A percentile compares a stretch with the other conserved stretches of the same genome.
phyloP scores from a whole-genome alignment of 2,888 invertebrate species.

The Mantis religiosa region DNA sequence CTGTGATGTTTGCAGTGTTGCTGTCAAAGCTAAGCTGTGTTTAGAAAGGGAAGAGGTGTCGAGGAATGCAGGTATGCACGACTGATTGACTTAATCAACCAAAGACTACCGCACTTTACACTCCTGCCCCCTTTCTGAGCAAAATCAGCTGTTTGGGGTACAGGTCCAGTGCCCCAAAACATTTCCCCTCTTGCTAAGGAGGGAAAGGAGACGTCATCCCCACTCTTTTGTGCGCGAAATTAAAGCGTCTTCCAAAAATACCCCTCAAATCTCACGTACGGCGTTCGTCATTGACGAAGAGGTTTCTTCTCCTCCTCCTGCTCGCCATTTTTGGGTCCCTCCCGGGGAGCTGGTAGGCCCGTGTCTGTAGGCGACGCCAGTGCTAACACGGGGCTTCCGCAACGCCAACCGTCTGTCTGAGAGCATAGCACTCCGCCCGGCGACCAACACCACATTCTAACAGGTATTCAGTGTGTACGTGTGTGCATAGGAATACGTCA shows the following conservation, averaged over 20 bases:
- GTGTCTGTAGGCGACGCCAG: slow-evolving; percentile 19
- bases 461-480: slow-evolving; percentile 16
- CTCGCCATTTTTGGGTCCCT: slow-evolving; percentile 29
- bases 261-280: background rate
- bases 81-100: background rate
- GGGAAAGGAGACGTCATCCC: background rate
- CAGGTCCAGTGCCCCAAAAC: background rate
- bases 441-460: slow-evolving; percentile 14
- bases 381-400: slow-evolving; percentile 16
- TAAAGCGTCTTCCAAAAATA: slow-evolving; percentile 21
- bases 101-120: background rate
- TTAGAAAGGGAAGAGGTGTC: background rate
- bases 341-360: slow-evolving; percentile 17
- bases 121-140: background rate
- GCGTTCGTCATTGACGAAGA: background rate
- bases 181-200: background rate
- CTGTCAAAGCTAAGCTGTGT: too few species aligned
- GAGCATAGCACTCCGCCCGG: slow-evolving; percentile 20
- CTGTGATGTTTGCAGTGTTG: too few species aligned
- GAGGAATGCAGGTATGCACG: background rate
- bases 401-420: slow-evolving; percentile 6
- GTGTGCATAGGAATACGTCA: too few species aligned
- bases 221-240: slow-evolving; percentile 20
- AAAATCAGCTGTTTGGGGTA: background rate
- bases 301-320: background rate